phyloP scores from a whole-genome alignment of 2,888 invertebrate species.

The Drosophila acutilabella region DNA sequence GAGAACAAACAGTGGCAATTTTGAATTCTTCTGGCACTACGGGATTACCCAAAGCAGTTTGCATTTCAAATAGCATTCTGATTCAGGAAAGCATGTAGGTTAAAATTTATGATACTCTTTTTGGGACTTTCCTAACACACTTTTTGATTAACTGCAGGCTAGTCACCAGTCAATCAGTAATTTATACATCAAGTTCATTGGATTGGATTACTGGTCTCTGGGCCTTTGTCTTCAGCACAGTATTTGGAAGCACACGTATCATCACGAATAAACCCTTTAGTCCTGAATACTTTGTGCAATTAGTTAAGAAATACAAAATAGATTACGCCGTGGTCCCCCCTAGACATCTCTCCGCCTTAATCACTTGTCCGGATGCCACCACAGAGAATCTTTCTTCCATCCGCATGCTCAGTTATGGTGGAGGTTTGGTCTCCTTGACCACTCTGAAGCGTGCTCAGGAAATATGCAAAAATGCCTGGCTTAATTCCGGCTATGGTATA shows the following conservation, averaged over 20 bases:
- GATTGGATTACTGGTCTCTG: conserved; percentile 74
- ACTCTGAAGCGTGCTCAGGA: conserved; percentile 63
- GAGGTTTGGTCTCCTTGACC: conserved; percentile 57
- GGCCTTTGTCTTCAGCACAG: conserved; percentile 53
- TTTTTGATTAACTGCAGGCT: conserved; percentile 33
- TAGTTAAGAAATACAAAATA: conserved; percentile 74
- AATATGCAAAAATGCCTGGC: conserved; percentile 55
- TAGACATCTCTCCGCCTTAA: conserved; percentile 62
- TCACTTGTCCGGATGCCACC: conserved; percentile 57
- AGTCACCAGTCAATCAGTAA: conserved; percentile 48
- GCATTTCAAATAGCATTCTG: conserved; percentile 62
- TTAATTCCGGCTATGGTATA: conserved; percentile 72
- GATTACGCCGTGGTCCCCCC: conserved; percentile 66
- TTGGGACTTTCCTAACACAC: too few species aligned
- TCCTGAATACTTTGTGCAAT: conserved; percentile 64
- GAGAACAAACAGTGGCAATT: conserved; percentile 69
- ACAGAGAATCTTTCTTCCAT: conserved; percentile 59
- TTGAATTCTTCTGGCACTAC: conserved; percentile 80
- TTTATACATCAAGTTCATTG: conserved; percentile 60
- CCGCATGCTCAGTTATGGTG: conserved; percentile 66
- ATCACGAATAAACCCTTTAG: conserved; percentile 66
- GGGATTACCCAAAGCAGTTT: conserved; percentile 78
- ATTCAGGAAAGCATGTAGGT: conserved; percentile 51
- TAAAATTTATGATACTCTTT: background rate
- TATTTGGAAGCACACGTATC: conserved; percentile 63